Evolutionary conservation across 2,797 vertebrate genomes (phyloP).

Genomic region (Helostoma temminkii): DNA sequence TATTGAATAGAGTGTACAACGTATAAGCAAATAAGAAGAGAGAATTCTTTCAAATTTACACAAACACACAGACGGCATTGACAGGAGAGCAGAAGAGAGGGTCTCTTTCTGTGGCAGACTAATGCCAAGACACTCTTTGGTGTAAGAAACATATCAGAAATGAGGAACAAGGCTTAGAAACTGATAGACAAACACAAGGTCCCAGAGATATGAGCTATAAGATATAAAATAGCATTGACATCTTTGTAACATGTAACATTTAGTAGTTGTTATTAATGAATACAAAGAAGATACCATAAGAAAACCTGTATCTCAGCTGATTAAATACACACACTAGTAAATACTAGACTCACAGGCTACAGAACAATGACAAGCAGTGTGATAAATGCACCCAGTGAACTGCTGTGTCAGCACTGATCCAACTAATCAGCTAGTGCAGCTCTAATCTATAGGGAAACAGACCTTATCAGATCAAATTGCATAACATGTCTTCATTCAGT

Average conservation of each 20-base stretch:
- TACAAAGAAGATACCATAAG: no score
- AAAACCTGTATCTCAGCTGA: no score
- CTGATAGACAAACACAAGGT: neutral
- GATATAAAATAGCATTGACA: neutral
- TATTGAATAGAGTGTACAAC: neutral
- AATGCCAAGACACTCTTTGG: constrained; percentile 60
- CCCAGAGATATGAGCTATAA: neutral
- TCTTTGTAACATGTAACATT: no score
- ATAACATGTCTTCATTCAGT: constrained; percentile 53
- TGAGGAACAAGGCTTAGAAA: constrained; percentile 3
- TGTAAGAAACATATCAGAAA: constrained; percentile 14
- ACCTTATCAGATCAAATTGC: constrained; percentile 50
- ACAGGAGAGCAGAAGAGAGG: constrained; percentile 42
- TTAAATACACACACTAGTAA: constrained; percentile 25
- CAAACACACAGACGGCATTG: constrained; percentile 60
- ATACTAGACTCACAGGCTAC: constrained; percentile 15
- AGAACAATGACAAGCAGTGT: no score
- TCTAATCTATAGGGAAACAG: constrained; percentile 58
- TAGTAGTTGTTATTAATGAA: no score
- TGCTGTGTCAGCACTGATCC: constrained; percentile 64
- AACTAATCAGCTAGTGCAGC: constrained; percentile 42
- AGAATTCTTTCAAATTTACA: constrained; percentile 48
- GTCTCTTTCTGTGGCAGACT: constrained; percentile 41
- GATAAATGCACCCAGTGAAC: constrained; percentile 47
- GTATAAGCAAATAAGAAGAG: neutral